A percentile compares a stretch with the other conserved stretches of the same genome.
phyloP scores from a whole-genome alignment of 2,113 vertebrate genomes.

The Todiramphus saurophagus region DNA sequence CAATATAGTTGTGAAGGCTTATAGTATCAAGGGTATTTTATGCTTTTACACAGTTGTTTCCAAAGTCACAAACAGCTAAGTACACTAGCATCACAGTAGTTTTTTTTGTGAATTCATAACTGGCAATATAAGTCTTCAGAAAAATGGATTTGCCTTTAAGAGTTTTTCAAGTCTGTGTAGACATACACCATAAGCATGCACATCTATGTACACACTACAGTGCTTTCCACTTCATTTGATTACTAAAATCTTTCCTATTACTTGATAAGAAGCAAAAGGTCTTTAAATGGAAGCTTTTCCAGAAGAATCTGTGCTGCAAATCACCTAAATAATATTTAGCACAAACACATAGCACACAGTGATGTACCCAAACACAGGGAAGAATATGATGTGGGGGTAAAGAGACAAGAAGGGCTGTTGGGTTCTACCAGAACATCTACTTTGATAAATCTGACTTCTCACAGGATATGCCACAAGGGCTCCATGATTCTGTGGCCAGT shows the following conservation, averaged over 20 bases:
- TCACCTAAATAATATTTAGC: background rate
- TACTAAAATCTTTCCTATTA: background rate
- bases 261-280: background rate
- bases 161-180: background rate
- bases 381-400: accelerated
- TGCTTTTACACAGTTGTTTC: background rate
- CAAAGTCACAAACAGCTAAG: background rate
- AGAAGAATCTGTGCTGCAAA: background rate
- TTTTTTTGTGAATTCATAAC: background rate
- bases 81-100: background rate
- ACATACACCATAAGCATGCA: background rate
- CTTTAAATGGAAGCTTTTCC: background rate
- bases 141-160: background rate
- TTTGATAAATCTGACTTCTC: background rate
- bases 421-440: background rate
- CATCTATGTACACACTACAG: accelerated
- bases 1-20: background rate
- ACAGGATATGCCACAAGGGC: background rate
- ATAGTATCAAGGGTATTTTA: background rate
- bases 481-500: background rate
- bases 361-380: background rate
- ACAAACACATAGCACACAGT: background rate
- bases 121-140: background rate
- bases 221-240: background rate
- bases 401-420: background rate